These are phyloP conservation scores for Protobothrops flavoviridis DNA, from an alignment of 2,113 vertebrate genomes.

Conservation along the genomic window DNA sequence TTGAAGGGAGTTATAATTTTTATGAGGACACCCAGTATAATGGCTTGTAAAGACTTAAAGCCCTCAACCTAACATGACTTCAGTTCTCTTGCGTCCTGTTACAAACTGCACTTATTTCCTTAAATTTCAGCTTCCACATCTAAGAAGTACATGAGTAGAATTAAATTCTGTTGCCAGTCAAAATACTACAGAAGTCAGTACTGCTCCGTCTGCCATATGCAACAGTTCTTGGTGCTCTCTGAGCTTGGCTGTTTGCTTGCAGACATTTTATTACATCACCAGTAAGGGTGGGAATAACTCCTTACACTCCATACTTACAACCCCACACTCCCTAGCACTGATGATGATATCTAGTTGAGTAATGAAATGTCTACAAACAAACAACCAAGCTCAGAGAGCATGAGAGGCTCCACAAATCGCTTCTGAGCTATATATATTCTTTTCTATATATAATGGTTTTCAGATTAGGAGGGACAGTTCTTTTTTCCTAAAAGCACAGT, in stretches of 20 bases:
- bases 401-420: neutral
- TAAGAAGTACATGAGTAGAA: neutral
- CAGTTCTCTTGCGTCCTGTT: neutral
- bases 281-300: neutral
- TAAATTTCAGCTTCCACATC: neutral
- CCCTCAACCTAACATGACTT: neutral
- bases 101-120: neutral
- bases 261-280: neutral
- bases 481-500: neutral
- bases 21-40: neutral
- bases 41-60: neutral
- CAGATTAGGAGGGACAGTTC: neutral
- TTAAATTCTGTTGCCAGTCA: neutral
- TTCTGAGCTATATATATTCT: neutral
- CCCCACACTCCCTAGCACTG: neutral
- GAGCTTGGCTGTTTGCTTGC: neutral
- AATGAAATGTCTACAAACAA: neutral
- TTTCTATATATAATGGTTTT: neutral
- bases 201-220: neutral
- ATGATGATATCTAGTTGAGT: neutral
- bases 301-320: neutral
- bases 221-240: neutral
- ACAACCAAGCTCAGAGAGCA: neutral
- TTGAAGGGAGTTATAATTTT: neutral
- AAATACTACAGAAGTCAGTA: neutral